A percentile compares a stretch with the other conserved stretches of the same genome.
Evolutionary conservation across 53 echinoderm and acorn worm genomes (phyloP).

Genomic region (Hippasteria phrygiana): DNA sequence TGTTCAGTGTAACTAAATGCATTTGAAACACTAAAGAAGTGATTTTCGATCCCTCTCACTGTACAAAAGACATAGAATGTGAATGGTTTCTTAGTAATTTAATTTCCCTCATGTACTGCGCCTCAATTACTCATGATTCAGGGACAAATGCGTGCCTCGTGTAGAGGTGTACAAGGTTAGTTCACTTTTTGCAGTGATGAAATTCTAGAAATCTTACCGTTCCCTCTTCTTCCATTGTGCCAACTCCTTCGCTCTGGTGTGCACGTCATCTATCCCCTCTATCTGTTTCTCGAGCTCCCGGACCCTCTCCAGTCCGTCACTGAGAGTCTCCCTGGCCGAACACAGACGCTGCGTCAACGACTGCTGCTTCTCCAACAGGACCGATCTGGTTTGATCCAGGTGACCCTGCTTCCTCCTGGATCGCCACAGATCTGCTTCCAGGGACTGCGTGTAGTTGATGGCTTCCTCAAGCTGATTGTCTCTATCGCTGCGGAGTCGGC

Average conservation of each 20-base stretch:
- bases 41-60: neutral
- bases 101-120: neutral
- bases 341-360: conserved; percentile 53
- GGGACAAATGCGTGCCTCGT: too few relatives aligned
- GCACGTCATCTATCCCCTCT: conserved; percentile 16
- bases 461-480: conserved; percentile 79
- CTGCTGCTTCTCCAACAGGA: conserved; percentile 40
- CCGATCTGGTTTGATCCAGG: conserved; percentile 27
- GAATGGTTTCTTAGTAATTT: neutral
- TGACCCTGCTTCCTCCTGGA: conserved; percentile 33
- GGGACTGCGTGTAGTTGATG: conserved; percentile 74
- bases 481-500: conserved; percentile 60
- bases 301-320: conserved; percentile 50
- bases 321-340: conserved; percentile 59
- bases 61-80: neutral
- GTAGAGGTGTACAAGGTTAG: too few relatives aligned
- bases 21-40: too few relatives aligned
- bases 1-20: too few relatives aligned
- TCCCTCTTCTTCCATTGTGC: conserved; percentile 14
- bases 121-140: neutral
- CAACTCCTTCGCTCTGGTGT: conserved; percentile 10
- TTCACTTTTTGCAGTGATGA: too few relatives aligned
- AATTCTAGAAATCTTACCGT: conserved; percentile 32
- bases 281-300: conserved; percentile 57
- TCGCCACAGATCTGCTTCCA: conserved; percentile 76